Percentiles rank a stretch among this genome's conserved stretches.
phyloP scores from a whole-genome alignment of 1,140 invertebrate species.

The Diabrotica undecimpunctata region DNA sequence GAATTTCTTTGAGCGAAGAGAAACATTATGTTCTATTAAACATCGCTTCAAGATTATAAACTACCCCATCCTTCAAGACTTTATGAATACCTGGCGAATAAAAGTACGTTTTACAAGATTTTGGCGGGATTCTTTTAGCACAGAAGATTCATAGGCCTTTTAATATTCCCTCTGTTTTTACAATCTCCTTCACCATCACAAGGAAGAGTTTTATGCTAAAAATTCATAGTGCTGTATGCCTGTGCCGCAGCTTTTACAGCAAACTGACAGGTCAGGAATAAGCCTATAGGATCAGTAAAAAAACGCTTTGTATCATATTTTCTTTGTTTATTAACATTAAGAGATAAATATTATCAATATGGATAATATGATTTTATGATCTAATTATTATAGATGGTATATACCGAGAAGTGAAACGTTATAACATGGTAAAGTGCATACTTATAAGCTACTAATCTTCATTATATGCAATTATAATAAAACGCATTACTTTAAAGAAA shows the following conservation, averaged over 20 bases:
- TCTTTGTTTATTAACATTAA: no score
- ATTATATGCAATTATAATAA: no score
- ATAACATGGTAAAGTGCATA: no score
- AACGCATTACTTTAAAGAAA: no score
- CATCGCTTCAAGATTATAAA: background rate
- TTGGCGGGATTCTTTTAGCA: background rate
- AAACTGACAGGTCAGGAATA: background rate
- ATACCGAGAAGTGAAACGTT: no score
- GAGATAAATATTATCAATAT: no score
- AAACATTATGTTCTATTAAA: background rate
- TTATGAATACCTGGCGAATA: background rate
- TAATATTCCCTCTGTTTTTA: slow-evolving; percentile 2
- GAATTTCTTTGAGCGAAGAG: no score
- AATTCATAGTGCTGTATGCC: background rate
- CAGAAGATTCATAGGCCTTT: background rate
- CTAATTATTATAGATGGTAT: no score
- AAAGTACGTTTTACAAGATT: background rate
- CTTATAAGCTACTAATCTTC: no score
- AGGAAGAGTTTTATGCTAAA: background rate
- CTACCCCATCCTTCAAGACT: background rate
- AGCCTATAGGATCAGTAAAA: no score
- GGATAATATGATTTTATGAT: no score
- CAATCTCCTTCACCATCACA: background rate
- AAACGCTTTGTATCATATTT: no score
- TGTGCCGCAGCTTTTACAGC: background rate